phyloP scores from a whole-genome alignment of 2,888 invertebrate species.

The Patella caerulea region DNA sequence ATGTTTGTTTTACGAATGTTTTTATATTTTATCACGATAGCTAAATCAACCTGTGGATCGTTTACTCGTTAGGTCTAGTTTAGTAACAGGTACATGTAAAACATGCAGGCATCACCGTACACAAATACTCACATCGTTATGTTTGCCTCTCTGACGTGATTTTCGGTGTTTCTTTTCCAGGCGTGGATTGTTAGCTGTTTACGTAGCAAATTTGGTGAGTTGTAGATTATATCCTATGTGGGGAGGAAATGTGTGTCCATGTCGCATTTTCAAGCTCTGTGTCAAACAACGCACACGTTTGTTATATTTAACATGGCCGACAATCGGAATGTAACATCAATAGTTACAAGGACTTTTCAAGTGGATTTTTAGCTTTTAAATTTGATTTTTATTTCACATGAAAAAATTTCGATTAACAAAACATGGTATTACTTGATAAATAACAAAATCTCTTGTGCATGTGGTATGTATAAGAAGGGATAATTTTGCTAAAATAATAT shows the following conservation, averaged over 20 bases:
- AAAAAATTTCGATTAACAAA: too few species aligned
- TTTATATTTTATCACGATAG: not conserved
- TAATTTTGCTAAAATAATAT: too few species aligned
- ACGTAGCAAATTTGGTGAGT: slow-evolving; percentile 84
- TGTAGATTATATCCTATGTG: not conserved
- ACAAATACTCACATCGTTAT: slow-evolving; percentile 19
- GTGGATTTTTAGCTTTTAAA: too few species aligned
- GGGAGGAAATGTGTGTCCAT: slow-evolving; percentile 13
- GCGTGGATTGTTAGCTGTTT: slow-evolving; percentile 81
- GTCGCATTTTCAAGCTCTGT: slow-evolving; percentile 16
- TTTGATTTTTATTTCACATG: too few species aligned
- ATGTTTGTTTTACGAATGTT: not conserved
- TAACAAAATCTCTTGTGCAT: too few species aligned
- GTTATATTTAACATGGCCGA: slow-evolving; percentile 24
- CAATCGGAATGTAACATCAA: not conserved
- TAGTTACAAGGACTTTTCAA: too few species aligned
- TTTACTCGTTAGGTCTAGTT: not conserved
- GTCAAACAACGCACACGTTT: slow-evolving; percentile 22
- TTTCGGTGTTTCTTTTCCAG: slow-evolving; percentile 73
- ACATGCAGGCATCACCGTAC: slow-evolving; percentile 5
- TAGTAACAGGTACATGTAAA: not conserved
- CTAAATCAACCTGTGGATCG: not conserved
- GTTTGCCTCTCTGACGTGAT: slow-evolving; percentile 32
- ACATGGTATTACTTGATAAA: too few species aligned
- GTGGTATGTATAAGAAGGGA: too few species aligned